Percentiles rank a stretch among this genome's conserved stretches.
Evolutionary conservation across 2,113 vertebrate species (phyloP).

Genomic region (Limnothrissa miodon): DNA sequence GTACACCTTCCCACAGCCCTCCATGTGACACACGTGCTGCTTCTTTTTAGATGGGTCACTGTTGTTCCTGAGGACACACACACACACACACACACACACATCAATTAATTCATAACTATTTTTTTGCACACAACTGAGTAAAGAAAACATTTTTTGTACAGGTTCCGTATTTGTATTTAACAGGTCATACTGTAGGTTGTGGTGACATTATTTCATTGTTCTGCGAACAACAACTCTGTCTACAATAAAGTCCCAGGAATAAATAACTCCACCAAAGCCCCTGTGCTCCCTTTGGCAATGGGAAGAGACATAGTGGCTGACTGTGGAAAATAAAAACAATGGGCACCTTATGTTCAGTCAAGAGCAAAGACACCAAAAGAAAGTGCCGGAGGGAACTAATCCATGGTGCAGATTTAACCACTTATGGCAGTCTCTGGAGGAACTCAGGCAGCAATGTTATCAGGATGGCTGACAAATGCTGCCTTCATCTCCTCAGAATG

Average conservation of each 20-base stretch:
- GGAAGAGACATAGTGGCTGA: not conserved
- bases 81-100: conserved; percentile 4
- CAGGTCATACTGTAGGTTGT: not conserved
- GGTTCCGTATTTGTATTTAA: not conserved
- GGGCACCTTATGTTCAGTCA: no score
- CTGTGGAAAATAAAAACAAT: not conserved
- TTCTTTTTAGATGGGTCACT: conserved; percentile 98
- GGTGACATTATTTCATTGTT: not conserved
- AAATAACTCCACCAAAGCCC: not conserved
- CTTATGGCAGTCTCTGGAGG: no score
- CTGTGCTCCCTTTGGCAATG: not conserved
- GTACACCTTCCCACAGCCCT: conserved; percentile 97
- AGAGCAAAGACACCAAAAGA: no score
- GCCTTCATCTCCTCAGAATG: no score
- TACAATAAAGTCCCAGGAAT: not conserved
- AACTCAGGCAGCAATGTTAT: no score
- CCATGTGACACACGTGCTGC: conserved; percentile 98
- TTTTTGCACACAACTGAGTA: not conserved
- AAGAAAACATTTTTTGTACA: not conserved
- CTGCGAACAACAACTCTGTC: not conserved
- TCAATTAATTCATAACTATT: not conserved
- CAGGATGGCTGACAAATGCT: no score
- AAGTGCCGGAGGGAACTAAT: no score
- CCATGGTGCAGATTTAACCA: no score
- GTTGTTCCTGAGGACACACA: conserved; percentile 75